Base-by-base conservation (phyloP, 2,797 vertebrate species). In the Ibycter americanus region DNA sequence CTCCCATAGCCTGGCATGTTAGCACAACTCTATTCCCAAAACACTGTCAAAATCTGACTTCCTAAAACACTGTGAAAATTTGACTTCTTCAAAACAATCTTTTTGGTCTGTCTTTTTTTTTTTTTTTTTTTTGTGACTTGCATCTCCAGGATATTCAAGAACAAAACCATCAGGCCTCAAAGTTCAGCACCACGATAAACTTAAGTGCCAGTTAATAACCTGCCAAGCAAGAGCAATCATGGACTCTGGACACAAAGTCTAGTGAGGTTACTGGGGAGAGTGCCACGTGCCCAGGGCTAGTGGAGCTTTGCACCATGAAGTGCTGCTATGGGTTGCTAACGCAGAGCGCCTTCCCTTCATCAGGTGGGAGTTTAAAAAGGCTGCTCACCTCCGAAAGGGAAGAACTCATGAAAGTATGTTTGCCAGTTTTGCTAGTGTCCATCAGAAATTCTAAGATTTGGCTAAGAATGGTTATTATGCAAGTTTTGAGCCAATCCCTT, bases 31-130 rank as follows among this genome's bases (percentile, higher is more conserved):
- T 51, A 40, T 42, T 88, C 51, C 27, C 62, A 76, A 78, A 92
- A 25, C 13, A 31, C 25, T 73, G n/a, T 42, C 46, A 85, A 82
- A 82, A 85, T 84, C 2, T 80, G 47, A 83, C 63, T 80, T 78
- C 62, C 51, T 77, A 81, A 55, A 80, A 52, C 29, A 16, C 11
- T 36, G 44, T 52, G 51, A 94, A 94, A 89, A 82, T 84, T 7
- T 40, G 18, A 46, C 44, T 66, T 88, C 27, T 87, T 87, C 11
- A 80, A 83, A 87, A 83, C 22, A 52, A 46, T 25, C 2, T n/a
- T 11, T 4, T 8, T 2, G 1, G 0, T 8, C 6, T 1, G 1
- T 3, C 1, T 4, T 7, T 44, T 40, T 15, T 11, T 8, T 32
- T 32, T 49, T 12, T 8, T 5, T 21, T 42, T 14, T 42, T 62